Evolutionary conservation across 2,113 vertebrate species (phyloP), one percentile per base, ranked within the genome.

Genomic region (Urocitellus parryii): DNA sequence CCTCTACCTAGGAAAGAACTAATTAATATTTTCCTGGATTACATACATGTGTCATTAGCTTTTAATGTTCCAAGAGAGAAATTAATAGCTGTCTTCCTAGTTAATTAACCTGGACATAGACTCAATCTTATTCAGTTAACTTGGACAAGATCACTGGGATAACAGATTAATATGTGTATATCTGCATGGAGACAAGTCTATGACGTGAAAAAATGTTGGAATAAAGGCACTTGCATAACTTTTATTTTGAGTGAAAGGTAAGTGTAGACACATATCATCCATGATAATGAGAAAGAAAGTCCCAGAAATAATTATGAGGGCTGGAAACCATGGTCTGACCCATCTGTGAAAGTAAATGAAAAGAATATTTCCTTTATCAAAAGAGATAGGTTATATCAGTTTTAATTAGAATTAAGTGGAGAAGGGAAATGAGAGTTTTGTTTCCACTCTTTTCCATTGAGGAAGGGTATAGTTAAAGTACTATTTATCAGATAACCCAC

Each of bases 311-410:
- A 61, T 32, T 91, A 74, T 17, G 32, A 67, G 13, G 14, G 18
- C 13, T 74, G 18, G 11, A 76, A 90, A 58, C 1, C 42, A 56
- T 63, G 16, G 0, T 39, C n/a, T 74, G 37, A 34, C 42, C 9
- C 11, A 73, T 58, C 2, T 39, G 8, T 81, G 39, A 61, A 67
- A 58, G 72, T 13, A 86, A 51, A n/a, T 91, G 32, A 25, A 68
- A 84, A 83, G 53, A 61, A 3, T 70, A 6, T 76, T 65, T n/a
- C 37, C 4, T 93, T 96, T 79, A 45, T 96, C 32, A 80, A 96
- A 96, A 67, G 9, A 1, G 79, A 53, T 45, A 79, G 45, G 2
- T 20, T 58, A 29, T 2, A 76, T 68, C 0, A 94, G 10, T 77
- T 87, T 87, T 77, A 70, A 88, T 61, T n/a, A 82, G 8, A 77